Evolutionary conservation across 2,113 vertebrate species (phyloP), one percentile per base, ranked within the genome.

Genomic region (Ochotona curzoniae): DNA sequence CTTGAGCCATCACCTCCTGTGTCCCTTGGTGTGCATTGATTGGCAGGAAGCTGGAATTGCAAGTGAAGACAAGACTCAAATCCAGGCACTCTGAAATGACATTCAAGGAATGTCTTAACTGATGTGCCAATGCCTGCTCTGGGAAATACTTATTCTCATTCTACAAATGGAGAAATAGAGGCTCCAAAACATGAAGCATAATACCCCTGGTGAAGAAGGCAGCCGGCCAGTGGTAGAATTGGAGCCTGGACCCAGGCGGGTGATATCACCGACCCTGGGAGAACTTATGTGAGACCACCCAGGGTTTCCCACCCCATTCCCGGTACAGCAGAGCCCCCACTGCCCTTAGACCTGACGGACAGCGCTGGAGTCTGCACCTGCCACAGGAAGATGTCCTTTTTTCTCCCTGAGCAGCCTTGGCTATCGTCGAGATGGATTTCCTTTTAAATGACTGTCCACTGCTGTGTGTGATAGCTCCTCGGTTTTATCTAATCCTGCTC

Each of bases 401-500:
- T 75, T 93, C 84, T 73, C 32, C 57, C 78, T 1, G 0, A 81
- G 66, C 51, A 17, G 32, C 89, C 79, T 94, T 57, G 7, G 90
- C 54, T 0, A 0, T 84, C 7, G 12, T 23, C 0, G 12, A 96
- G 93, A 96, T 11, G 89, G 87, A 51, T 90, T 69, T 93, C 95
- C 93, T 91, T 84, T 96, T 96, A 95, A 93, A 69, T 96, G 95
- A 79, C 91, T 84, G 94, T 73, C 76, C 14, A 2, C 85, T 86
- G 80, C 30, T 70, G 87, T 91, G 25, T 67, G 94, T 0, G 0
- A 81, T 85, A 2, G 67, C 94, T 96, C 96, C 81, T 94, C 69
- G 86, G 75, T 93, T 96, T 85, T 38, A 88, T 96, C 95, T 96
- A 80, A 94, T 97, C 92, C 89, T 67, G 87, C 92, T 97, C 90